Evolutionary conservation across 2,888 invertebrate genomes (phyloP), one percentile per base, ranked within the genome.

Genomic region (Zaprionus bogoriensis): DNA sequence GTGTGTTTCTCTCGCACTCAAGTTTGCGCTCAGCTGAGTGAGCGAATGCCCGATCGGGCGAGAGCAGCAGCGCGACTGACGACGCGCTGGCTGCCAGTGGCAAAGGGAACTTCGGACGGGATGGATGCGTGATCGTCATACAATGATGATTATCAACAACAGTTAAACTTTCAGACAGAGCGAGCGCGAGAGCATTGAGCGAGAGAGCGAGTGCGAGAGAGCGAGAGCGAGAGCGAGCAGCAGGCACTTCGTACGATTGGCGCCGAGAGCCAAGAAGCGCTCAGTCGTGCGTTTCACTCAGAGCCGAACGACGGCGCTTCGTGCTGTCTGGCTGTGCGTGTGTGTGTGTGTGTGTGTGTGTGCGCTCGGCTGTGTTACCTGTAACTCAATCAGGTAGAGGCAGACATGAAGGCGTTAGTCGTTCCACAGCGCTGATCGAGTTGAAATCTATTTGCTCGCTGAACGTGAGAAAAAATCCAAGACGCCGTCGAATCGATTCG

Each of bases 341-440:
- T 42, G 30, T 22, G 28, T 22, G 46, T 4, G 44, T 30, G 9
- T 52, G 50, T 5, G 50, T 14, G 36, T 27, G 54, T 30, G 46
- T 25, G 25, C 22, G 41, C 23, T 22, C 36, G 38, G 22, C 20
- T 74, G 62, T 46, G 51, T 57, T 72, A 72, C 73, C 77, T 72
- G 86, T 82, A 75, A 87, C 87, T 88, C 91, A 89, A 89, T 88
- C 89, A 90, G 91, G 90, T 90, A 91, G 91, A 90, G 91, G 89
- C 90, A 91, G 90, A 91, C 90, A 90, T 89, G 88, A 85, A 91
- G 91, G 91, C 90, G 90, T 90, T 91, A 91, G 91, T 91, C 90
- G 90, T 90, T 90, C 90, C 86, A 88, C 89, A 89, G 90, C 91
- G 89, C 89, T 90, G 91, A 89, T 91, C 91, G 91, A 90, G 91